Percentiles rank a stretch among this genome's conserved stretches.
These are phyloP conservation scores for Papilio xuthus DNA, from an alignment of 1,140 invertebrate species.

Conservation along the genomic window DNA sequence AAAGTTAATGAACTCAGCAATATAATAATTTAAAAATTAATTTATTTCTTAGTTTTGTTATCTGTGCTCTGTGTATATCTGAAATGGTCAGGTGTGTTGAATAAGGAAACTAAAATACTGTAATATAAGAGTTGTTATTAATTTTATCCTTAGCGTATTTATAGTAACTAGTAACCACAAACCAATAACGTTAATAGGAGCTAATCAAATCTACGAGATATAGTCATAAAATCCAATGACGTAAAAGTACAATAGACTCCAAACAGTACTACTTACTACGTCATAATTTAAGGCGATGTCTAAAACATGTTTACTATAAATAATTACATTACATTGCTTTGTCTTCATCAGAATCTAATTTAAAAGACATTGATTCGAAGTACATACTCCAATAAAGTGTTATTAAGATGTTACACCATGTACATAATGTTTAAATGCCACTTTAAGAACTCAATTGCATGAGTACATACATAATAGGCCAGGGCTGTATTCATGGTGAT, in stretches of 20 bases:
- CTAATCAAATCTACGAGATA: no score
- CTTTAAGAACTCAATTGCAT: slow-evolving; percentile 1
- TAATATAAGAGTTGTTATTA: no score
- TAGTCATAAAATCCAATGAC: background rate
- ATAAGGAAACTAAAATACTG: no score
- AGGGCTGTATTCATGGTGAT: background rate
- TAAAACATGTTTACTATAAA: background rate
- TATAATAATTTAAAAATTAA: no score
- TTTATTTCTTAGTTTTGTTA: no score
- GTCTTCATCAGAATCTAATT: slow-evolving; percentile 11
- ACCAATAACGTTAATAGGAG: no score
- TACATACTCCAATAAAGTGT: background rate
- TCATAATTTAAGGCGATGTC: background rate
- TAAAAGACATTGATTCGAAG: background rate
- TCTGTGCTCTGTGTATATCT: no score
- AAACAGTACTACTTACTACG: background rate
- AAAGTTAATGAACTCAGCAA: no score
- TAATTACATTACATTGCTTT: background rate
- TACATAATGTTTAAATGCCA: background rate
- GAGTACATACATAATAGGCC: slow-evolving; percentile 2
- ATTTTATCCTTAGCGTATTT: no score
- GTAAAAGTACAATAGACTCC: background rate
- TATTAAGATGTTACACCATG: slow-evolving; percentile 5
- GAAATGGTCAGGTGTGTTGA: no score
- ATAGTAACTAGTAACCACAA: no score